These are phyloP conservation scores for Egretta garzetta DNA, from an alignment of 2,113 vertebrate genomes.

Conservation along the genomic window DNA sequence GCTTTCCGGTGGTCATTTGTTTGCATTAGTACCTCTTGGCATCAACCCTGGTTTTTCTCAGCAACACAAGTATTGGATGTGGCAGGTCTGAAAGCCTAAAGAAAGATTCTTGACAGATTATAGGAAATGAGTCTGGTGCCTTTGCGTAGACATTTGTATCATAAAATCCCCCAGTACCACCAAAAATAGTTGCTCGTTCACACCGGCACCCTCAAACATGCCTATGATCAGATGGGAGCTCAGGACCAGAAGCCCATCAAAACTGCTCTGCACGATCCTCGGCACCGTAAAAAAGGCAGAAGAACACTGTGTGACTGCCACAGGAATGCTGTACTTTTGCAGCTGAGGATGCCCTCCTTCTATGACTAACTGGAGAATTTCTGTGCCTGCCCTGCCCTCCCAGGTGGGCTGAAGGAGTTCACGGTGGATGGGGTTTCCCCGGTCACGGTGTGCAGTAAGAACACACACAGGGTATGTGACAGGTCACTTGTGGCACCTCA, in stretches of 20 bases:
- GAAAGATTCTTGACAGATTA: background rate
- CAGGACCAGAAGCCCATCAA: background rate
- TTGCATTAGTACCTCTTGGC: background rate
- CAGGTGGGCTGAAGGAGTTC: background rate
- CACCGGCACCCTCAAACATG: fast-evolving
- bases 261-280: background rate
- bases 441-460: fast-evolving
- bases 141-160: background rate
- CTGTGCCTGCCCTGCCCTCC: background rate
- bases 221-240: background rate
- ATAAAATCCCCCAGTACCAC: background rate
- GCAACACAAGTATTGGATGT: background rate
- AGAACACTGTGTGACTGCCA: background rate
- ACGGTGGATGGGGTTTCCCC: background rate
- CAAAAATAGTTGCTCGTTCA: background rate
- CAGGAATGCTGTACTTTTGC: background rate
- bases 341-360: background rate
- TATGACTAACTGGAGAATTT: background rate
- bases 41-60: background rate
- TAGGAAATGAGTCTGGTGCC: background rate
- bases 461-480: background rate
- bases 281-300: background rate
- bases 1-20: background rate
- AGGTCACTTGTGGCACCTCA: background rate
- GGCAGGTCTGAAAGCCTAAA: background rate